Base-by-base conservation (phyloP, 2,797 vertebrate species). In the Heterohyrax brucei region DNA sequence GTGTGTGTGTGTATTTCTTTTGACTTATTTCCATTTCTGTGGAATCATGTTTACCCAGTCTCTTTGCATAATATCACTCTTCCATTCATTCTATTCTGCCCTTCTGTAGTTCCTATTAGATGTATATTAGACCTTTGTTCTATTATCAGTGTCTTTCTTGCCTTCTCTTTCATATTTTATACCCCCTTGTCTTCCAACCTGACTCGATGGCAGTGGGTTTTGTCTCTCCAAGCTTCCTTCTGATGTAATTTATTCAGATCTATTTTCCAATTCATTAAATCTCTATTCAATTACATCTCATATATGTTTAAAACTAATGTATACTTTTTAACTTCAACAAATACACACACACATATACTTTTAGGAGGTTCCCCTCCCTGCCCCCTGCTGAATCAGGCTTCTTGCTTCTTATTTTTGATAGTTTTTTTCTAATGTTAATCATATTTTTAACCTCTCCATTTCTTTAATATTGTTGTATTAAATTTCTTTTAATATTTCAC, bases 371-470 rank as follows among this genome's bases (percentile, higher is more conserved):
- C 39, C 66, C 75, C 87, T 87, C 39, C 39, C 39, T 39, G 39
- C 39, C 39, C 39, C 39, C 72, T 90, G 73, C 7, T 26, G 92
- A n/a, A 89, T 72, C 73, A 16, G 28, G 61, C 1, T 89, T 18
- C 84, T 81, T 28, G 61, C 1, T 89, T 18, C 84, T 81, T 28
- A 84, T 82, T 91, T 82, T 53, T 53, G 50, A 53, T 53, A 53
- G 50, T 53, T 7, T 96, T 93, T 68, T 96, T 39, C 39, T 96
- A 83, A 83, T 50, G 46, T 66, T 53, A 87, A 83, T 82, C 22
- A 75, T 50, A 30, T 83, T 77, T 77, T 94, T 66, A 83, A 83
- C 33, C 78, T 44, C 44, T 28, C 12, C 18, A 22, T 10, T 73
- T 68, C 12, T 12, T 13, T 56, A 56, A 56, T 16, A 56, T 56